A percentile compares a stretch with the other conserved stretches of the same genome.
phyloP scores from a whole-genome alignment of 2,113 vertebrate genomes.

The Microtus montanus region DNA sequence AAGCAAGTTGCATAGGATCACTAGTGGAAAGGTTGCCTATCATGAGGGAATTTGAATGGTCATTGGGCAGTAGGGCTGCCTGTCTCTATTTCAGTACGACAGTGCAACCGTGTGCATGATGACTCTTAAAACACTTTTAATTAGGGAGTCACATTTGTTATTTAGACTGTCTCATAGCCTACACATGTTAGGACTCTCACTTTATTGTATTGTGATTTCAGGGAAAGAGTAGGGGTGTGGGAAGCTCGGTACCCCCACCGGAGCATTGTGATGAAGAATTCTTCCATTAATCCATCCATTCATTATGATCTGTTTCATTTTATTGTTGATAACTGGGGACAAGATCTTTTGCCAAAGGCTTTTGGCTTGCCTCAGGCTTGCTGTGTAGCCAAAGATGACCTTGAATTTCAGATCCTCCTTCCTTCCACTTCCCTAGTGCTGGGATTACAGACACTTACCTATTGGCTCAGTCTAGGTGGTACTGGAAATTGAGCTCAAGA shows the following conservation, averaged over 20 bases:
- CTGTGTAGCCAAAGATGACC: not conserved
- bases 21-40: not conserved
- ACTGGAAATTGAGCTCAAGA: not conserved
- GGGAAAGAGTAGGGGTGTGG: not conserved
- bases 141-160: not conserved
- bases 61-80: not conserved
- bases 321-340: not conserved
- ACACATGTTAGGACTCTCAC: not conserved
- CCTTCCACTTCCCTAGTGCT: not conserved
- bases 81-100: not conserved
- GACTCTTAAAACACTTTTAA: not conserved
- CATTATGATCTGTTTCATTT: not conserved
- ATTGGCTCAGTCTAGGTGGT: not conserved
- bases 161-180: not conserved
- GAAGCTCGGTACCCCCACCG: not conserved
- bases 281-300: not conserved
- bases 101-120: not conserved
- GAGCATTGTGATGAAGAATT: not conserved
- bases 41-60: not conserved
- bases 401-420: not conserved
- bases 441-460: not conserved
- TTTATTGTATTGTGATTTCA: conserved; percentile 7
- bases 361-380: not conserved
- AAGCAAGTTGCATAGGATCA: not conserved
- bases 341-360: not conserved